phyloP scores from a whole-genome alignment of 2,888 invertebrate species.

The Apodemia mormo region DNA sequence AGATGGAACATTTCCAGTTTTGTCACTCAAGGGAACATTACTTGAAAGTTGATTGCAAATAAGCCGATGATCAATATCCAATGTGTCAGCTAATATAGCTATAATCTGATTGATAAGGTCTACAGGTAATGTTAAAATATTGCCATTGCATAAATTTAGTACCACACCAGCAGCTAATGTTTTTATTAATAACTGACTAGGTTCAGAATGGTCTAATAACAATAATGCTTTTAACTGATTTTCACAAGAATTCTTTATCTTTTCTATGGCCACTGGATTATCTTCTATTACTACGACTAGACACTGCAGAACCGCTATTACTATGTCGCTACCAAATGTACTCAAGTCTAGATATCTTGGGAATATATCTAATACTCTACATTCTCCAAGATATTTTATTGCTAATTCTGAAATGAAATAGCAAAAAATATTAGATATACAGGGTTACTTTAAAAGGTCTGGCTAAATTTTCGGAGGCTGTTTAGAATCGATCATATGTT shows the following conservation, averaged over 20 bases:
- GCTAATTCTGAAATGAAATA: conserved; percentile 73
- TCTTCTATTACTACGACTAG: conserved; percentile 87
- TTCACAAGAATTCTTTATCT: conserved; percentile 75
- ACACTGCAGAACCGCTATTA: conserved; percentile 84
- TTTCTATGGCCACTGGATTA: conserved; percentile 80
- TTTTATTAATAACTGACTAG: conserved; percentile 72
- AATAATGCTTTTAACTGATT: conserved; percentile 66
- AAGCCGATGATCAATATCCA: conserved; percentile 78
- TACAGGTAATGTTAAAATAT: conserved; percentile 61
- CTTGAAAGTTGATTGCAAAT: conserved; percentile 75
- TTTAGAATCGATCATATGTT: too few relatives aligned
- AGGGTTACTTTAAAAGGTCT: too few relatives aligned
- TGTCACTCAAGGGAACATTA: conserved; percentile 64
- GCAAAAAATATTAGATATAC: too few relatives aligned
- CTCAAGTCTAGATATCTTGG: conserved; percentile 82
- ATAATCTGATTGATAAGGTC: conserved; percentile 75
- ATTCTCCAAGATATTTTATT: conserved; percentile 84
- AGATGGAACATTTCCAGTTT: conserved; percentile 49
- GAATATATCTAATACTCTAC: conserved; percentile 82
- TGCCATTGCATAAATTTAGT: conserved; percentile 75
- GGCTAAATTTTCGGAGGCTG: too few relatives aligned
- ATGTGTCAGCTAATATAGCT: conserved; percentile 71
- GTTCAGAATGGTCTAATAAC: conserved; percentile 60
- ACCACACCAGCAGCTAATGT: conserved; percentile 82
- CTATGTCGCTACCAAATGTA: conserved; percentile 80